Base-by-base conservation (phyloP, 1,140 invertebrate genomes). In the Bombus pyrosoma region DNA sequence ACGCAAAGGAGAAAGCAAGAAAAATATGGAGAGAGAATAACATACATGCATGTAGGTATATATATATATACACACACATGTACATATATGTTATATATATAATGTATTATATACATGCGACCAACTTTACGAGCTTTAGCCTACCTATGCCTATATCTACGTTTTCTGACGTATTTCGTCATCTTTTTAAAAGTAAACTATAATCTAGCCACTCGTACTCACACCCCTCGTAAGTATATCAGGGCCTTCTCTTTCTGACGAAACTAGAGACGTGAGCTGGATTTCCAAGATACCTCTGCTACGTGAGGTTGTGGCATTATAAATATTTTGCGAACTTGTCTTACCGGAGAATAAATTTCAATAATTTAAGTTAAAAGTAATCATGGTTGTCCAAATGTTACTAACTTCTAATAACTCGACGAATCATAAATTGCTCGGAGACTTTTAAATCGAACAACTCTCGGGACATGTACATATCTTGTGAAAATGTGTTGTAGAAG, bases 151-250 rank as follows among this genome's bases (percentile, higher is more conserved):
- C 57, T 53, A n/a, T 28, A 34, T 43, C 69, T 28, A 41, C 71
- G 18, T 39, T 71, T 28, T 15, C 15, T 10, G 32, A 34, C 32
- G 22, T 37, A 47, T 74, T 71, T 62, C 57, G 22, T 62, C 68
- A 15, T 81, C 78, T 66, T 43, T 62, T 81, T 81, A 74, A 85
- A 81, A 85, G 71, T 85, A 81, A 81, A 81, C 73, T 41, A 57
- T 37, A 68, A 73, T 41, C 34, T 37, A 59, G 8, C 74, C 83
- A 43, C 59, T 57, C 41, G 15, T 28, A 39, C 34, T 80, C 28
- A 15, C 47, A 74, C 47, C 47, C 47, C 1, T 53, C 18, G 18
- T 53, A 53, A 53, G 47, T 53, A n/a, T 57, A 80, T 66, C 69
- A 32, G 12, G 9, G 15, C 4, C 43, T 59, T 43, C 5, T 28